Base-by-base conservation (phyloP, 1,140 invertebrate genomes). In the Leptinotarsa texana region DNA sequence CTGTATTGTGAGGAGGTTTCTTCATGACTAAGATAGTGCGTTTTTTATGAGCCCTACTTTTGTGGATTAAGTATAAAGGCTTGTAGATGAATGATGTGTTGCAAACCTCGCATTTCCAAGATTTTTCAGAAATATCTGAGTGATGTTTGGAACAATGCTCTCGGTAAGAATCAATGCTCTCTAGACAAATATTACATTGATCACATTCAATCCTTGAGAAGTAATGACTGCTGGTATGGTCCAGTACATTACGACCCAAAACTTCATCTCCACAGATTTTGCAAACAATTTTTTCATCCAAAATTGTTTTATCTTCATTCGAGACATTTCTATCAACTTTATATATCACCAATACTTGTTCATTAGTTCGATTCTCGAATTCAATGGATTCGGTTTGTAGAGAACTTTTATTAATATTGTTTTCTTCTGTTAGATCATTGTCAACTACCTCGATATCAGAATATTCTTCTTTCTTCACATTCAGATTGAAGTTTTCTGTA, bases 1-100 rank as follows among this genome's bases (percentile, higher is more conserved):
- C n/a, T 70, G 15, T 21, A 13, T 62, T 21, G 0, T 4, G 6
- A 1, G 57, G 8, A 42, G 33, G 33, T 67, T 63, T 63, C 17
- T 66, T 15, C 51, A 65, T n/a, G 17, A 22, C 17, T 49, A 33
- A 27, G 49, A n/a, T 57, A 68, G 13, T 18, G 63, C 17, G 21
- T 27, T 61, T 61, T 62, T 3, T 17, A 13, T 61, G 51, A 15
- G 47, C 47, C 33, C 24, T 70, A 21, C 63, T 49, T 18, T 13
- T 6, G 42, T 73, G 71, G 11, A 73, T 73, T 5, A 63, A 47
- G 51, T 63, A 73, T 13, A 73, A 47, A 13, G 71, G 71, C n/a
- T 73, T 73, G 63, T 73, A 73, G 17, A 49, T 22, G 21, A 73
- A 73, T 18, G 33, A 48, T 17, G 61, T 33, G 3, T 63, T 65